phyloP scores from a whole-genome alignment of 2,797 vertebrate genomes.

The Peromyscus nudipes region DNA sequence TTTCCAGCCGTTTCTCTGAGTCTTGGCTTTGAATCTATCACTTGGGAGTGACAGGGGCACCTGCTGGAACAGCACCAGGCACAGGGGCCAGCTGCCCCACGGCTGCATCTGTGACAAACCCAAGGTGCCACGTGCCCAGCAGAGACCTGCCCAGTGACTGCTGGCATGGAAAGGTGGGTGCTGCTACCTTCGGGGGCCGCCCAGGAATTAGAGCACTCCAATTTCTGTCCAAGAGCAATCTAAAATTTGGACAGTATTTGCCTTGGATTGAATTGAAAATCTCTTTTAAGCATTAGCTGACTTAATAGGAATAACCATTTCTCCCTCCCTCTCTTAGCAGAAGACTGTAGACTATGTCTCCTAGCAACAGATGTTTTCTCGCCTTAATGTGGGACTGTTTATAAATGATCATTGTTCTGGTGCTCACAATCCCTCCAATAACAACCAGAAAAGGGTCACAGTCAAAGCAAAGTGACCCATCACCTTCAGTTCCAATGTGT shows the following conservation, averaged over 20 bases:
- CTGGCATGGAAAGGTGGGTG: not conserved
- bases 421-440: not conserved
- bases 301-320: slow-evolving; percentile 2
- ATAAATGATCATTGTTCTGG: slow-evolving; percentile 7
- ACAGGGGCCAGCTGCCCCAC: not conserved
- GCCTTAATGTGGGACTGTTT: not conserved
- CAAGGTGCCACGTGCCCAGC: not conserved
- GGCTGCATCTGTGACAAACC: not conserved
- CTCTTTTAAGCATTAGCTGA: slow-evolving; percentile 44
- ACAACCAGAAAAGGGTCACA: slow-evolving; percentile 18
- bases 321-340: not conserved
- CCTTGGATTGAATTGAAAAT: slow-evolving; percentile 22
- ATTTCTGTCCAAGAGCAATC: not conserved
- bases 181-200: not conserved
- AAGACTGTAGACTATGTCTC: slow-evolving; percentile 27
- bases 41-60: not conserved
- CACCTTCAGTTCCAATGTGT: not conserved
- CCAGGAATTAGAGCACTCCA: not conserved
- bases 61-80: not conserved
- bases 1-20: slow-evolving; percentile 51
- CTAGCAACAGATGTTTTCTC: slow-evolving; percentile 56
- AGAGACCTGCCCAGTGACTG: not conserved
- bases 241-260: slow-evolving; percentile 46
- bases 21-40: not conserved
- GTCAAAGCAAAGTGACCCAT: slow-evolving; percentile 3